Evolutionary conservation across 2,888 invertebrate species (phyloP), one percentile per base, ranked within the genome.

Genomic region (Folsomia manolachei): DNA sequence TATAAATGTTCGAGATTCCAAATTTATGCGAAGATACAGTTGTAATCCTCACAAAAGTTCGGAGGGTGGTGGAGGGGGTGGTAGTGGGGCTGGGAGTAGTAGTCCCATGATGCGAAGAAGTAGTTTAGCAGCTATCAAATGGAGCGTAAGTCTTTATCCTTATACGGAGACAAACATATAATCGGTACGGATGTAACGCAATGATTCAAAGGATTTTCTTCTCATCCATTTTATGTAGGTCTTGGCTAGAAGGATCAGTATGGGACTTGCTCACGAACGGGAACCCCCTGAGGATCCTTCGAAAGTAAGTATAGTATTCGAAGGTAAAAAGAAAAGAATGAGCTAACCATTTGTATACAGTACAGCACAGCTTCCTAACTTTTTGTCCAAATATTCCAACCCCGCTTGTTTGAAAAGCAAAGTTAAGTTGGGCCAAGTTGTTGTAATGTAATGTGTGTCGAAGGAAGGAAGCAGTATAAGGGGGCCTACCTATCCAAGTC

Each of bases 121-220:
- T 66, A 79, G 79, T 72, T 69, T 81, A 39, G 81, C 81, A n/a
- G 81, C 79, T 27, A 78, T 79, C 70, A 79, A 80, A 72, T 79
- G 79, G 79, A 77, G 76, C 69, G 79, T 78, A 39, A n/a, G n/a
- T n/a, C n/a, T n/a, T n/a, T n/a, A n/a, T n/a, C n/a, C n/a, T n/a
- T n/a, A n/a, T n/a, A n/a, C n/a, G n/a, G n/a, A n/a, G n/a, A n/a
- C n/a, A n/a, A n/a, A n/a, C n/a, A n/a, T n/a, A n/a, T n/a, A n/a
- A n/a, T n/a, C n/a, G n/a, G n/a, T n/a, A n/a, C n/a, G n/a, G n/a
- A n/a, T n/a, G n/a, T n/a, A n/a, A n/a, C n/a, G n/a, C n/a, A n/a
- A n/a, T n/a, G n/a, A n/a, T n/a, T n/a, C n/a, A n/a, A n/a, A n/a
- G n/a, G n/a, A n/a, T n/a, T n/a, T n/a, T n/a, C n/a, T n/a, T n/a